Evolutionary conservation across 1,140 invertebrate species (phyloP), one percentile per base, ranked within the genome.

Genomic region (Cyclina sinensis): DNA sequence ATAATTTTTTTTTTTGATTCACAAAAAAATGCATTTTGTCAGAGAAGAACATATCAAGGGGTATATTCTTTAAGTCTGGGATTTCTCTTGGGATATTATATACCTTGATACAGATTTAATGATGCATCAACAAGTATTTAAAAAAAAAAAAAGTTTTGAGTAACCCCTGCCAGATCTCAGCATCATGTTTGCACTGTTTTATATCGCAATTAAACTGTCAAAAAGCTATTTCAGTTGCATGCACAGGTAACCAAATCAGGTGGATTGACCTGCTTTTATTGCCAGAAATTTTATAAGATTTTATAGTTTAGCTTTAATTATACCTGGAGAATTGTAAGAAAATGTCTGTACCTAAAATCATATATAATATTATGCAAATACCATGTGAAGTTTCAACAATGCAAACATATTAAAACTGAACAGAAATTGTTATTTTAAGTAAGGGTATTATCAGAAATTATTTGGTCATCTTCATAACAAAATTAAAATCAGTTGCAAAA

Each of bases 181-280:
- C 65, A 70, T 70, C 65, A 16, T 57, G 65, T 57, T 70, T 79
- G 59, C 59, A 87, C 48, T 43, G 57, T 80, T 87, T 79, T 80
- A 87, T 87, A 43, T 46, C 4, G 76, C 57, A 54, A 87, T 87
- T 87, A 87, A 87, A 87, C 73, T 87, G 85, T 87, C 85, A 87
- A 54, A 78, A 54, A 87, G 85, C 57, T 62, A 80, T 87, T 79
- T 59, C 74, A 80, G 24, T 35, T 87, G 59, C 74, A 43, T 62
- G 32, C 39, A 87, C 78, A 35, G 46, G 74, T 87, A 79, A 87
- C 43, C 37, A 27, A 76, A 86, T 76, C 48, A 51, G 70, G 68
- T 68, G 65, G 39, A 86, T 51, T 74, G 51, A 86, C 83, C 83
- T 46, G 9, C 43, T 74, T 86, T 86, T 86, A 76, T 86, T 70